Evolutionary conservation across 2,888 invertebrate genomes (phyloP), one percentile per base, ranked within the genome.

Genomic region (Drosophila affinis): DNA sequence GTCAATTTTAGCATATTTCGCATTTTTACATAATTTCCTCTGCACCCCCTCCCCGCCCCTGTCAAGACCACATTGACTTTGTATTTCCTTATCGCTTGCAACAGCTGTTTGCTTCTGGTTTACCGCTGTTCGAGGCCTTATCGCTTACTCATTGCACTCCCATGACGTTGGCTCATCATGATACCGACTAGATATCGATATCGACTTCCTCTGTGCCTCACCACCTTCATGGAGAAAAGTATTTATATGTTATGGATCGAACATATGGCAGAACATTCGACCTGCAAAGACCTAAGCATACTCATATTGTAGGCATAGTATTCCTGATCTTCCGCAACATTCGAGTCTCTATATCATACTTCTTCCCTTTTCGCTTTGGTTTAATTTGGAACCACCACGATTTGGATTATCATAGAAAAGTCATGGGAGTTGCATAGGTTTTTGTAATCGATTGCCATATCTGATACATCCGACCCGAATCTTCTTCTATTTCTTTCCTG

Each of bases 11-110:
- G 73, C 52, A 70, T 62, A 76, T 85, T 85, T 85, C 9, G 79
- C 88, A 81, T 79, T 78, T 69, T 87, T 70, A 71, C 56, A 75
- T 77, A 81, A 77, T 72, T 60, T 82, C 68, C 60, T 72, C 72
- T 21, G 52, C 65, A 39, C n/a, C 39, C n/a, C 7, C 39, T 7
- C 7, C n/a, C n/a, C 12, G 34, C 34, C 14, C 1, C 12, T 14
- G 24, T 24, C 9, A 2, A 7, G 39, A 2, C 39, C 14, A 39
- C 12, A 6, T n/a, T 39, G 7, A 14, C 39, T n/a, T 7, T 34
- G 53, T 21, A 51, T 70, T 44, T 39, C 17, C 52, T 49, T 60
- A 60, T 72, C 54, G 12, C 21, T 29, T 34, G 44, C 56, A 75
- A 75, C 75, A 75, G 74, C 75, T 75, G 74, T 76, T 75, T 44